phyloP scores from a whole-genome alignment of 2,113 vertebrate species.

The Passer montanus region DNA sequence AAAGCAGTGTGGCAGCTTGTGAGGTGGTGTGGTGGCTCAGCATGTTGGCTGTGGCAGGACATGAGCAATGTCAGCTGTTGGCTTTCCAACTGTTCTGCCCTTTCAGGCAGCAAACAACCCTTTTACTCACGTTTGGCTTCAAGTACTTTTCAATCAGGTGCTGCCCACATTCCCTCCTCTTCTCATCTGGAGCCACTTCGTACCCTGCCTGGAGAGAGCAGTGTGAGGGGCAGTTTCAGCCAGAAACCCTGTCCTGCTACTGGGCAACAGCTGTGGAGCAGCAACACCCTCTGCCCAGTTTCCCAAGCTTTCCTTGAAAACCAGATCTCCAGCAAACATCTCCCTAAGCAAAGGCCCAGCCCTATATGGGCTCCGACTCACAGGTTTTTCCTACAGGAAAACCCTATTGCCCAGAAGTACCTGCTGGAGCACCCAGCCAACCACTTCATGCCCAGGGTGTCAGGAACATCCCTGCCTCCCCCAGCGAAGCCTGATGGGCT shows the following conservation, averaged over 20 bases:
- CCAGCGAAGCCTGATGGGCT: fast-evolving
- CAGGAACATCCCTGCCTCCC: neutral
- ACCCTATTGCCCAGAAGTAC: neutral
- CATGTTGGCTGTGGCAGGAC: neutral
- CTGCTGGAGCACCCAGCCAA: neutral
- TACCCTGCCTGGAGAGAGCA: conserved; percentile 84
- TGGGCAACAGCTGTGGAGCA: neutral
- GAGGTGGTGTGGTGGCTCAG: neutral
- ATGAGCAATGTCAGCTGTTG: neutral
- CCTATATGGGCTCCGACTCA: neutral
- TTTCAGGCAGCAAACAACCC: neutral
- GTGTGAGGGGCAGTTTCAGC: neutral
- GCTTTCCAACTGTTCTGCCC: neutral
- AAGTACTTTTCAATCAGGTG: conserved; percentile 87
- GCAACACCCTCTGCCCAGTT: neutral
- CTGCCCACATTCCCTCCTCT: conserved; percentile 88
- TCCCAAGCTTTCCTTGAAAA: neutral
- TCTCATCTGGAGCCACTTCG: conserved; percentile 95
- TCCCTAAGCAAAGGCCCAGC: neutral
- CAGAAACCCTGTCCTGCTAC: neutral
- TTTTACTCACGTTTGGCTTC: conserved; percentile 75
- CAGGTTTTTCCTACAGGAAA: neutral
- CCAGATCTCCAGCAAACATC: neutral
- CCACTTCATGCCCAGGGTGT: fast-evolving
- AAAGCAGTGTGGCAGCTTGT: neutral